These are phyloP conservation scores for Herpailurus yagouaroundi DNA, from an alignment of 2,113 vertebrate species.

Conservation along the genomic window DNA sequence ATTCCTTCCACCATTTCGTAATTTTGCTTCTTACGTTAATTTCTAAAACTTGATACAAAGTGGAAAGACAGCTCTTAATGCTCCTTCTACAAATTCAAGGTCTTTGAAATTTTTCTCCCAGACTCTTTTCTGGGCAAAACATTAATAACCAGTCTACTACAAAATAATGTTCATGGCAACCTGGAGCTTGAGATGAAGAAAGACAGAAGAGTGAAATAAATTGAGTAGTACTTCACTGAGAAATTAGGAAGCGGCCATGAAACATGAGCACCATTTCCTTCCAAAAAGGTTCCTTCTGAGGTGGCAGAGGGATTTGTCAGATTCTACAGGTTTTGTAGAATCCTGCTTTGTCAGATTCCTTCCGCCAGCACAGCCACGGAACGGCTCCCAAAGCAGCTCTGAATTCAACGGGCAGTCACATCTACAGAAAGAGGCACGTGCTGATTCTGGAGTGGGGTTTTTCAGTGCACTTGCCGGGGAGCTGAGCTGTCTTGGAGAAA, in stretches of 20 bases:
- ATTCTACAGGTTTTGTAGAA: background rate
- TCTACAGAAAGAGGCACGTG: background rate
- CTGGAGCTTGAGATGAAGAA: background rate
- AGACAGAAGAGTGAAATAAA: background rate
- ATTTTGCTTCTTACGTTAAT: background rate
- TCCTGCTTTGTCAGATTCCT: background rate
- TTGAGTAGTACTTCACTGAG: background rate
- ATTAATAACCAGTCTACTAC: background rate
- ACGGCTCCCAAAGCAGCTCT: background rate
- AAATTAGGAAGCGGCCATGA: background rate
- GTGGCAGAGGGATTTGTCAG: background rate
- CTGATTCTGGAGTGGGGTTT: background rate
- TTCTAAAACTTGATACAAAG: background rate
- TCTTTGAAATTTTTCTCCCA: background rate
- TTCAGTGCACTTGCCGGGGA: background rate
- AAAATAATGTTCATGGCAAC: background rate
- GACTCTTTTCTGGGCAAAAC: background rate
- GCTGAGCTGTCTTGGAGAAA: background rate
- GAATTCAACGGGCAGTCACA: background rate
- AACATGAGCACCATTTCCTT: background rate
- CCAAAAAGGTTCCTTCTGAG: background rate
- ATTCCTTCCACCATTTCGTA: background rate
- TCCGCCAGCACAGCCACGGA: fast-evolving
- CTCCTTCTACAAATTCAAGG: background rate
- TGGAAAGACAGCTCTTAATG: background rate